Evolutionary conservation across 2,113 vertebrate genomes (phyloP).

Genomic region (Otis tarda): DNA sequence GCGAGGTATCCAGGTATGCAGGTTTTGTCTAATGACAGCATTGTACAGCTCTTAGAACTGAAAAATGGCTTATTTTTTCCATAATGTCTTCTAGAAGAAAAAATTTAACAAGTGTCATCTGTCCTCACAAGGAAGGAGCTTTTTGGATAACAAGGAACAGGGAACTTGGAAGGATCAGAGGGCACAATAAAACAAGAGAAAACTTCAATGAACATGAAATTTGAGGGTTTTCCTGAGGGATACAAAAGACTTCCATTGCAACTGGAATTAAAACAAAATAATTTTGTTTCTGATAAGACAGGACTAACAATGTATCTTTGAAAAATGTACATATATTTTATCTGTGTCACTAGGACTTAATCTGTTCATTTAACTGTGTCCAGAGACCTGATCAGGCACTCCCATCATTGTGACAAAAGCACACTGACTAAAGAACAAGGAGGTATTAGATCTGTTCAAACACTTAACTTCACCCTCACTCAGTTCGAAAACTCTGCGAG

Average conservation of each 20-base stretch:
- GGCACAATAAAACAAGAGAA: neutral
- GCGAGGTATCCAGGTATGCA: neutral
- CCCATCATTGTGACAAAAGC: neutral
- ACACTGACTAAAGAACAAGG: neutral
- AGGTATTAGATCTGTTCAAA: neutral
- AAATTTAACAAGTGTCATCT: neutral
- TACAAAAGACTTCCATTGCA: neutral
- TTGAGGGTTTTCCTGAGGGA: neutral
- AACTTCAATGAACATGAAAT: neutral
- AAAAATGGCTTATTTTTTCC: neutral
- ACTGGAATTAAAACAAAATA: neutral
- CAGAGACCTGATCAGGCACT: neutral
- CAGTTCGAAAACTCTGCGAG: neutral
- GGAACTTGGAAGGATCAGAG: neutral
- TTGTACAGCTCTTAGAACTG: neutral
- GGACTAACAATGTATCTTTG: neutral
- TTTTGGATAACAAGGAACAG: neutral
- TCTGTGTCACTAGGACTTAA: neutral
- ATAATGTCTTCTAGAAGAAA: neutral
- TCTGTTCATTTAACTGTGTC: neutral
- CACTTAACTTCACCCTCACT: neutral
- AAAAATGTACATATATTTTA: neutral
- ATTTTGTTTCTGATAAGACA: neutral
- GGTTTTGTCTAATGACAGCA: neutral
- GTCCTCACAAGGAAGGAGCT: neutral